Conservation (phyloP, 1,140 invertebrate genomes). For the Panulirus ornatus region DNA sequence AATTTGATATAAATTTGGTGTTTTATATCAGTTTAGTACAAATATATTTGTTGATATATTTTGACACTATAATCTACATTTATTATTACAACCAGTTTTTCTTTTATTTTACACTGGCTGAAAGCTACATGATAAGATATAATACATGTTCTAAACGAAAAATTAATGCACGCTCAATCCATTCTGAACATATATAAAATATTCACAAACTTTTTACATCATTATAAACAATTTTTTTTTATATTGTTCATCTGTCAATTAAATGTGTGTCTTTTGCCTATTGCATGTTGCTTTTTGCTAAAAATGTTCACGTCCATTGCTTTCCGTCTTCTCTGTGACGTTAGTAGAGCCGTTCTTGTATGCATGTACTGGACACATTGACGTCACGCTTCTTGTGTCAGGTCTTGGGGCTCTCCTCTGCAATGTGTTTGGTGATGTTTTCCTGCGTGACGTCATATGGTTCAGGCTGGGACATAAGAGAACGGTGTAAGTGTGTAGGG, state of each 20-base stretch:
- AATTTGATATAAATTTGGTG: background rate
- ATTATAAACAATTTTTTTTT: background rate
- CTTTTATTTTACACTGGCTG: background rate
- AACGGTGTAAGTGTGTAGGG: background rate
- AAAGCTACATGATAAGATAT: background rate
- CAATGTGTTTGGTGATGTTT: background rate
- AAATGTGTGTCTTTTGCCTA: background rate
- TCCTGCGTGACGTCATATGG: conserved; percentile 20
- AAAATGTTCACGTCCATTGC: background rate
- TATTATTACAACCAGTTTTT: background rate
- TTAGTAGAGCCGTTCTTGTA: background rate
- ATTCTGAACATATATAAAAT: conserved; percentile 14
- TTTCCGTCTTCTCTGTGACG: background rate
- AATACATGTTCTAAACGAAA: background rate
- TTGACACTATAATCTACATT: background rate
- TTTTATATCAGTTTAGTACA: conserved; percentile 27
- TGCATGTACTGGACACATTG: background rate
- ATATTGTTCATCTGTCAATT: background rate
- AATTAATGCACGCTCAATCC: conserved; percentile 1
- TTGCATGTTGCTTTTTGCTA: conserved; percentile 36
- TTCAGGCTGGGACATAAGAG: background rate
- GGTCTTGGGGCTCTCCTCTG: background rate
- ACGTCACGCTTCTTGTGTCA: background rate
- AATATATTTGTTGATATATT: background rate
- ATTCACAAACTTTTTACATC: conserved; percentile 5